Evolutionary conservation across 2,797 vertebrate species (phyloP).

Genomic region (Triplophysa bombifrons): DNA sequence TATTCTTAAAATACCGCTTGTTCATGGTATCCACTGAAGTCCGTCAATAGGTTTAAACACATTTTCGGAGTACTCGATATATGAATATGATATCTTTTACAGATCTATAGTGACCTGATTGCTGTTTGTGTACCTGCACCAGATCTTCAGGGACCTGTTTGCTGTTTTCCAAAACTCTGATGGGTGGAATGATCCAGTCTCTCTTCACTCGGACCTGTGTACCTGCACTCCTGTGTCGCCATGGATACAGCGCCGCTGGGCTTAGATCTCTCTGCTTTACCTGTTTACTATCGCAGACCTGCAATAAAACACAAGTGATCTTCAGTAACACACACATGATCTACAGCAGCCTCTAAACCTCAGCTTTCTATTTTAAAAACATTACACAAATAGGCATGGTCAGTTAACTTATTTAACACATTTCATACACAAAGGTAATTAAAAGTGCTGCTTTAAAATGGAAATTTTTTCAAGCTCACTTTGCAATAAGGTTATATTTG

Average conservation of each 20-base stretch:
- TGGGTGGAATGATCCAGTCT: constrained; percentile 97
- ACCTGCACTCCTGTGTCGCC: constrained; percentile 64
- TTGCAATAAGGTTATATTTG: too few relatives aligned
- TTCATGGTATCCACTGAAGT: too few relatives aligned
- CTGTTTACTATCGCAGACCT: constrained; percentile 50
- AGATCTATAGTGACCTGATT: not conserved
- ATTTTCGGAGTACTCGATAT: too few relatives aligned
- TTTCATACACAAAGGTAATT: too few relatives aligned
- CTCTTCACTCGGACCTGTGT: constrained; percentile 79
- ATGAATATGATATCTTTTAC: not conserved
- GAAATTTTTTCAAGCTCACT: too few relatives aligned
- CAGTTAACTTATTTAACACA: too few relatives aligned
- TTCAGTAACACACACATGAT: not conserved
- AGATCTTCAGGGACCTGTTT: constrained; percentile 88
- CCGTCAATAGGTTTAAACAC: too few relatives aligned
- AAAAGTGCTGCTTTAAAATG: too few relatives aligned
- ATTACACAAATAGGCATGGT: too few relatives aligned
- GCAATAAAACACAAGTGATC: constrained; percentile 1
- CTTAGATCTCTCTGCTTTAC: constrained; percentile 40
- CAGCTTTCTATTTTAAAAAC: not conserved
- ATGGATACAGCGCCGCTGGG: constrained; percentile 68
- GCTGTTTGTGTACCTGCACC: constrained; percentile 83
- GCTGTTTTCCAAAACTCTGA: constrained; percentile 92
- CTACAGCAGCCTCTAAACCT: not conserved
- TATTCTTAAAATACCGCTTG: too few relatives aligned